Percentiles rank a stretch among this genome's conserved stretches.
Evolutionary conservation across 2,797 vertebrate species (phyloP).

Genomic region (Tamandua tetradactyla): DNA sequence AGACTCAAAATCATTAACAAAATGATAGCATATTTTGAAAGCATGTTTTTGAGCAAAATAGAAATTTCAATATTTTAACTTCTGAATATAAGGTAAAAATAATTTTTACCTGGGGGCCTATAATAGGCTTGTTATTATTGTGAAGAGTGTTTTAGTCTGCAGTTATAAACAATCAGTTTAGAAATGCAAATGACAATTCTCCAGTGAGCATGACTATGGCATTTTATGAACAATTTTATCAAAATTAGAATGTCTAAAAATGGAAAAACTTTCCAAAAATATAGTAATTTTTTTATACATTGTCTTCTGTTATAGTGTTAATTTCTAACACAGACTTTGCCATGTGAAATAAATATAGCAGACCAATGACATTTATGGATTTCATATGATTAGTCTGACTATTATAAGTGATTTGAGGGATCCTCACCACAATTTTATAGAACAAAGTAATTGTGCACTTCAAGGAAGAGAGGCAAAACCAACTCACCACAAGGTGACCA

Average conservation of each 20-base stretch:
- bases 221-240: conserved; percentile 38
- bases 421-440: conserved; percentile 7
- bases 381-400: conserved; percentile 15
- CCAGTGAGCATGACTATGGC: not conserved
- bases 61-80: conserved; percentile 54
- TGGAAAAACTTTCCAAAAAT: not conserved
- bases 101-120: conserved; percentile 28
- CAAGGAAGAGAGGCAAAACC: not conserved
- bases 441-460: not conserved
- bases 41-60: conserved; percentile 59
- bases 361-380: not conserved
- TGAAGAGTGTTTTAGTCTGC: conserved; percentile 12
- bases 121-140: conserved; percentile 36
- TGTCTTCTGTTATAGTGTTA: conserved; percentile 30
- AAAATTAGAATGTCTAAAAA: conserved; percentile 48
- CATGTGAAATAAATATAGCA: conserved; percentile 4
- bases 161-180: conserved; percentile 35
- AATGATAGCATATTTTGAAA: conserved; percentile 68
- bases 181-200: not conserved
- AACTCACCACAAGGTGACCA: not conserved
- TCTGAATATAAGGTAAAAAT: conserved; percentile 37
- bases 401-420: not conserved
- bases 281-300: conserved; percentile 17
- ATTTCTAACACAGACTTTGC: conserved; percentile 22
- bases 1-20: conserved; percentile 80